Evolutionary conservation across 2,113 vertebrate genomes (phyloP).

Genomic region (Halcyon malimbica): DNA sequence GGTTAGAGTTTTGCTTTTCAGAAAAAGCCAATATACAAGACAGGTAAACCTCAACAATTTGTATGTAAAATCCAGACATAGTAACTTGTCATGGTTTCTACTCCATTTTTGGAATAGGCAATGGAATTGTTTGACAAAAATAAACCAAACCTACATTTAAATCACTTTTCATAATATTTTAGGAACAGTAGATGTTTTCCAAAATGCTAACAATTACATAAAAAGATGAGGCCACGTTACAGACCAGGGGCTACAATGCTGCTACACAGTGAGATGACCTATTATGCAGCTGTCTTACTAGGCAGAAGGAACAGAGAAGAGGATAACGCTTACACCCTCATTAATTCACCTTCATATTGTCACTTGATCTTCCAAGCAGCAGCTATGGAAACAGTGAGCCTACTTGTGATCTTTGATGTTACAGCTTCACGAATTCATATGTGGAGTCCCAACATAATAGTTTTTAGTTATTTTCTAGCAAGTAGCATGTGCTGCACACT

Average conservation of each 20-base stretch:
- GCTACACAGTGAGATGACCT: not conserved
- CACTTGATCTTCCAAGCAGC: not conserved
- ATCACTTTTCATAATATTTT: not conserved
- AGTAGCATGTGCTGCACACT: not conserved
- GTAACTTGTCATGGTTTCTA: rapidly evolving
- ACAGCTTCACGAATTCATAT: not conserved
- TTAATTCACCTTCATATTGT: not conserved
- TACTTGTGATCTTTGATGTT: not conserved
- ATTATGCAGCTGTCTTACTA: not conserved
- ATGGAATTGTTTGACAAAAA: not conserved
- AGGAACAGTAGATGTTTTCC: not conserved
- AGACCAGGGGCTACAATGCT: not conserved
- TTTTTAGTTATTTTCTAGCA: not conserved
- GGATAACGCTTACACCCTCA: not conserved
- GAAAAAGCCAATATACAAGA: not conserved
- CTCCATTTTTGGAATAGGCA: not conserved
- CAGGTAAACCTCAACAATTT: not conserved
- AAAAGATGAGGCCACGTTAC: not conserved
- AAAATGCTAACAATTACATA: not conserved
- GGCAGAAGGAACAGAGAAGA: not conserved
- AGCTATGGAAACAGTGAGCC: not conserved
- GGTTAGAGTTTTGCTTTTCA: not conserved
- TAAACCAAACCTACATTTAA: not conserved
- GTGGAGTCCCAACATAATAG: not conserved
- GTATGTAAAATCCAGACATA: not conserved